Evolutionary conservation across 2,113 vertebrate genomes (phyloP).

Genomic region (Pangasianodon gigas): DNA sequence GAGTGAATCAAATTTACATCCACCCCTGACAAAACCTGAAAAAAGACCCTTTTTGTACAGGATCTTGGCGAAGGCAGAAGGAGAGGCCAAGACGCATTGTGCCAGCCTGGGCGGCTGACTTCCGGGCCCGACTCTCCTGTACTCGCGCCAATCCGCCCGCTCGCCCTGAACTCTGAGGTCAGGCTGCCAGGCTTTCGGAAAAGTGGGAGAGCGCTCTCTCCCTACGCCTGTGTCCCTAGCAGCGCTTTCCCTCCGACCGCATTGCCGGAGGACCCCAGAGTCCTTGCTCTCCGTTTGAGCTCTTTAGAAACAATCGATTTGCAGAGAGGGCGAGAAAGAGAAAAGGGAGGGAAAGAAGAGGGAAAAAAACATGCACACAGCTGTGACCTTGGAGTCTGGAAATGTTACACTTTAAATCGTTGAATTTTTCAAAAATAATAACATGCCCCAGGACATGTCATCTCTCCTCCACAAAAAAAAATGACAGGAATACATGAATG

Average conservation of each 20-base stretch:
- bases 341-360: conserved; percentile 43
- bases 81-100: conserved; percentile 55
- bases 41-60: conserved; percentile 40
- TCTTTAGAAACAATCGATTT: conserved; percentile 74
- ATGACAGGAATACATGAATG: conserved; percentile 78
- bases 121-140: conserved; percentile 56
- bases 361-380: conserved; percentile 42
- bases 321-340: conserved; percentile 53
- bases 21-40: conserved; percentile 70
- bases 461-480: conserved; percentile 66
- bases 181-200: conserved; percentile 44
- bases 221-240: conserved; percentile 68
- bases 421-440: conserved; percentile 62
- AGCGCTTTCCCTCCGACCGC: conserved; percentile 67
- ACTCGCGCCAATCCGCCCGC: conserved; percentile 60
- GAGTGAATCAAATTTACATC: conserved; percentile 65
- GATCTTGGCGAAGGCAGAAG: conserved; percentile 72
- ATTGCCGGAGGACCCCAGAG: conserved; percentile 67
- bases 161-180: conserved; percentile 61
- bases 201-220: conserved; percentile 40
- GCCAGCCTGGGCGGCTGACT: conserved; percentile 61
- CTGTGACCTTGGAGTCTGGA: conserved; percentile 76
- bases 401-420: conserved; percentile 76
- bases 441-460: conserved; percentile 73
- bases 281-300: conserved; percentile 71